A percentile compares a stretch with the other conserved stretches of the same genome.
phyloP scores from a whole-genome alignment of 2,797 vertebrate genomes.

The Buceros bicornis region DNA sequence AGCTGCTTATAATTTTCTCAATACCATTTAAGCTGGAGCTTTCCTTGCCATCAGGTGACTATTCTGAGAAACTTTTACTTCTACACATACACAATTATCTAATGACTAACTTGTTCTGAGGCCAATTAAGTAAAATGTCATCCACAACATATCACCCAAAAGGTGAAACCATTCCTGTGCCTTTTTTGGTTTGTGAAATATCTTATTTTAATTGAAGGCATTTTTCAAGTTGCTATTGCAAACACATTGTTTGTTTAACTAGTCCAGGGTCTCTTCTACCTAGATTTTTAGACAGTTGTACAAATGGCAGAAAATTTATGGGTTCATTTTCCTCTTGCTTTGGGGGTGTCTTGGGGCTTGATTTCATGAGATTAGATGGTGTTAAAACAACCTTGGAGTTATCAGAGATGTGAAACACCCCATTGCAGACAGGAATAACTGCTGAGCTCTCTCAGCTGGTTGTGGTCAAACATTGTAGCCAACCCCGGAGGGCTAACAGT shows the following conservation, averaged over 20 bases:
- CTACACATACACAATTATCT: neutral
- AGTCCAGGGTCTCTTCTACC: neutral
- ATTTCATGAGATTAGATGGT: neutral
- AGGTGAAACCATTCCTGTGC: neutral
- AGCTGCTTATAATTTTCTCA: constrained; percentile 26
- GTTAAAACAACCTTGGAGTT: neutral
- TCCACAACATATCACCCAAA: neutral
- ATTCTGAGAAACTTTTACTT: constrained; percentile 29
- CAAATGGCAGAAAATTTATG: neutral
- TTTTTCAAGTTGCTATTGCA: constrained; percentile 24
- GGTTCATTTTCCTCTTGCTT: neutral
- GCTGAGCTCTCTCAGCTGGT: neutral
- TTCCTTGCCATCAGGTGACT: constrained; percentile 8
- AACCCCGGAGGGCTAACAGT: neutral
- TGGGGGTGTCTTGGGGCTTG: neutral
- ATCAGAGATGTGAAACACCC: neutral
- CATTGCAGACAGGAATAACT: neutral
- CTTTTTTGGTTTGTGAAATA: neutral
- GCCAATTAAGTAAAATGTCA: constrained; percentile 39
- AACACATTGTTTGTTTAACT: constrained; percentile 15
- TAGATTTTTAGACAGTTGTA: neutral
- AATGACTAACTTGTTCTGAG: constrained; percentile 37
- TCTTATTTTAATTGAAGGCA: neutral
- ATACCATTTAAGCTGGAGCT: neutral
- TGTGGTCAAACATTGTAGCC: neutral